These are phyloP conservation scores for Epinephelus fuscoguttatus DNA, from an alignment of 2,113 vertebrate genomes.

Conservation along the genomic window DNA sequence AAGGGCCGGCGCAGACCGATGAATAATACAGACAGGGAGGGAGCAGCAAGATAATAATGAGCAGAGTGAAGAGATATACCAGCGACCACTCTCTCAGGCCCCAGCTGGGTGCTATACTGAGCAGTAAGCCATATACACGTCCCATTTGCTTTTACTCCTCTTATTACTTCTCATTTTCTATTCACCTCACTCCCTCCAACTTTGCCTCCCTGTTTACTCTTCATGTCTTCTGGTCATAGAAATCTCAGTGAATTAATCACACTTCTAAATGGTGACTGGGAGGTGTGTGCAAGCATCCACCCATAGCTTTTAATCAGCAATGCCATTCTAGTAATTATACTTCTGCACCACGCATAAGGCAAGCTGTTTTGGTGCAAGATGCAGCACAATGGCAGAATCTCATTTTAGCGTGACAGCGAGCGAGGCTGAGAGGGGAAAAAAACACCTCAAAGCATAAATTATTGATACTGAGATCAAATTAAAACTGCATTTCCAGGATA, in stretches of 20 bases:
- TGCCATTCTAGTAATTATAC: constrained; percentile 59
- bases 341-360: constrained; percentile 23
- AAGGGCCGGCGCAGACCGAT: not conserved
- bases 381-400: constrained; percentile 44
- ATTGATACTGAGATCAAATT: constrained; percentile 57
- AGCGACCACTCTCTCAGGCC: constrained; percentile 17
- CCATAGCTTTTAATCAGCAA: constrained; percentile 60
- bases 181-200: not conserved
- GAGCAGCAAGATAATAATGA: constrained; percentile 52
- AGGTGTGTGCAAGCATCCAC: constrained; percentile 51
- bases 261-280: constrained; percentile 50
- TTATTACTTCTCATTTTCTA: constrained; percentile 46
- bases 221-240: constrained; percentile 16
- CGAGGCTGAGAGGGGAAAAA: constrained; percentile 1
- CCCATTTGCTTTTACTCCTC: constrained; percentile 50
- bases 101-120: constrained; percentile 49
- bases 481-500: constrained; percentile 37
- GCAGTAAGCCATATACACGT: constrained; percentile 39
- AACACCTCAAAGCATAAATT: constrained; percentile 45
- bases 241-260: constrained; percentile 62
- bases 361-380: constrained; percentile 52
- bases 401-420: constrained; percentile 43
- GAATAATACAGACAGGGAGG: constrained; percentile 43
- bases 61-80: constrained; percentile 33
- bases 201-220: constrained; percentile 34